Evolutionary conservation across 2,888 invertebrate species (phyloP).

Genomic region (Conchocele bisecta): DNA sequence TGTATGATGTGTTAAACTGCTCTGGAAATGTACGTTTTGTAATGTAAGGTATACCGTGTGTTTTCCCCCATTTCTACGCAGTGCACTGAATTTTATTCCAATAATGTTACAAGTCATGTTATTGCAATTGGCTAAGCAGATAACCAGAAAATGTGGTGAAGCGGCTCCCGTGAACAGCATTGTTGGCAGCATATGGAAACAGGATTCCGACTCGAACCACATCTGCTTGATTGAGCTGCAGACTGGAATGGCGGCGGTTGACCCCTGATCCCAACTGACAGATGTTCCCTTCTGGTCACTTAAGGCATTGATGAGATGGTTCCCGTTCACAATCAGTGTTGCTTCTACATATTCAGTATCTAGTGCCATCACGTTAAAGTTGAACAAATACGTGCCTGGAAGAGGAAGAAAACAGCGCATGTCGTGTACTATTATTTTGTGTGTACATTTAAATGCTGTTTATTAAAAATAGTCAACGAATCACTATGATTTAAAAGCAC

Average conservation of each 20-base stretch:
- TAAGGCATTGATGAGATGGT: background rate
- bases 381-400: constrained; percentile 9
- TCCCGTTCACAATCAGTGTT: background rate
- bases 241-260: background rate
- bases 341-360: constrained; percentile 1
- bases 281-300: background rate
- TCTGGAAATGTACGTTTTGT: too few species aligned
- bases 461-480: too few species aligned
- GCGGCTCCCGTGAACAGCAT: constrained; percentile 1
- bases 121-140: constrained; percentile 13
- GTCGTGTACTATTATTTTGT: too few species aligned
- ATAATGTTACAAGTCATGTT: too few species aligned
- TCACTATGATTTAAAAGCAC: too few species aligned
- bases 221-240: background rate
- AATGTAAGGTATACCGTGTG: too few species aligned
- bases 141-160: constrained; percentile 16
- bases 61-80: too few species aligned
- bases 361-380: constrained; percentile 12
- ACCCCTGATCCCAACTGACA: background rate
- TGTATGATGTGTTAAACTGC: too few species aligned
- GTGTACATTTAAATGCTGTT: too few species aligned
- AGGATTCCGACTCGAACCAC: background rate
- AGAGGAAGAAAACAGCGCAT: too few species aligned
- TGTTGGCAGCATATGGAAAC: background rate
- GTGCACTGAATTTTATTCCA: too few species aligned